Evolutionary conservation across 2,797 vertebrate genomes (phyloP).

Genomic region (Notolabrus celidotus): DNA sequence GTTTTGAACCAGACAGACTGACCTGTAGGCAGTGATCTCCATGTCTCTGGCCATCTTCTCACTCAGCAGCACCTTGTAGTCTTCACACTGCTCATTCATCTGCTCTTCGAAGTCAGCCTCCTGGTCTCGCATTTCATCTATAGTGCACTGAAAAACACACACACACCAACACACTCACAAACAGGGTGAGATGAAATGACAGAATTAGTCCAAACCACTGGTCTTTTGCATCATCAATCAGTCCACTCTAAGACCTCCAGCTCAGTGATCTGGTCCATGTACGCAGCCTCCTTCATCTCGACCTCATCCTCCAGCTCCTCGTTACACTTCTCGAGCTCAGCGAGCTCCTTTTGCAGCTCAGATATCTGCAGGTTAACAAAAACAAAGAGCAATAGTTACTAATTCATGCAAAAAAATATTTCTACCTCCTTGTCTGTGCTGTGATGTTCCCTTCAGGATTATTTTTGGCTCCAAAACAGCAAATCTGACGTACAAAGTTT

Average conservation of each 20-base stretch:
- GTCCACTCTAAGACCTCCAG: constrained; percentile 76
- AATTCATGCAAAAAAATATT: neutral
- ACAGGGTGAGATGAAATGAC: constrained; percentile 38
- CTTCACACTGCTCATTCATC: constrained; percentile 82
- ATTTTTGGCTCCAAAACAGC: no score
- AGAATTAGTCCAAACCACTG: constrained; percentile 49
- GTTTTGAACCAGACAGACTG: constrained; percentile 11
- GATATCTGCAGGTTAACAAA: constrained; percentile 67
- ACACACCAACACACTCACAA: constrained; percentile 14
- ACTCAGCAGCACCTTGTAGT: constrained; percentile 79
- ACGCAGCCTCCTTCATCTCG: constrained; percentile 65
- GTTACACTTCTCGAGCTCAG: constrained; percentile 69
- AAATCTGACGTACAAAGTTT: no score
- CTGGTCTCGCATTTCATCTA: constrained; percentile 75
- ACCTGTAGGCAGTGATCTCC: constrained; percentile 86
- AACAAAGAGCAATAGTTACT: constrained; percentile 1
- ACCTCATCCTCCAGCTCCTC: constrained; percentile 78
- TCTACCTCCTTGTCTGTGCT: neutral
- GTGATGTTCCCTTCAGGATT: neutral
- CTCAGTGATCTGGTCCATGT: constrained; percentile 77
- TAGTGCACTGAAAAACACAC: constrained; percentile 63
- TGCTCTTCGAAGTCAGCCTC: constrained; percentile 72
- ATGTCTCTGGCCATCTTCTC: constrained; percentile 86
- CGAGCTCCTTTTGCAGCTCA: constrained; percentile 76
- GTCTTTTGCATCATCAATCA: constrained; percentile 48